A percentile compares a stretch with the other conserved stretches of the same genome.
Evolutionary conservation across 2,888 invertebrate genomes (phyloP).

Genomic region (Acanthacorydalis orientalis): DNA sequence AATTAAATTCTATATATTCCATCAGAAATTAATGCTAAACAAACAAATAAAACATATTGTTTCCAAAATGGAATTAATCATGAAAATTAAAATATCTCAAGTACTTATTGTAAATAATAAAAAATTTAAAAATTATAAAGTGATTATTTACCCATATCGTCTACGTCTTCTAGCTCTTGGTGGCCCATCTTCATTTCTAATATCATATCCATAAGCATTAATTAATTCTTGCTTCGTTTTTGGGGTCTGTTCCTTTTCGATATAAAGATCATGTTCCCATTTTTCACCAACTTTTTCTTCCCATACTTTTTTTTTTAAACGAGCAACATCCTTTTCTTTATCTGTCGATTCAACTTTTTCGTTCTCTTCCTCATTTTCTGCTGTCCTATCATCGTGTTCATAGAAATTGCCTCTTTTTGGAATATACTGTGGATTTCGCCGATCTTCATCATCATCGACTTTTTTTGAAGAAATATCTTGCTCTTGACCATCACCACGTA

Average conservation of each 20-base stretch:
- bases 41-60: no score
- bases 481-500: slow-evolving; percentile 58
- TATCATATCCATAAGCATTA: slow-evolving; percentile 83
- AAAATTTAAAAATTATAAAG: slow-evolving; percentile 4
- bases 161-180: slow-evolving; percentile 73
- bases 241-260: slow-evolving; percentile 66
- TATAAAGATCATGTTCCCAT: slow-evolving; percentile 49
- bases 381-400: slow-evolving; percentile 85
- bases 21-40: no score
- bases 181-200: slow-evolving; percentile 80
- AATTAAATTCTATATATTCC: no score
- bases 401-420: slow-evolving; percentile 93
- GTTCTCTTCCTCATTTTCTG: slow-evolving; percentile 29
- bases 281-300: slow-evolving; percentile 26
- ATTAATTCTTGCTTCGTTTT: slow-evolving; percentile 75
- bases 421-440: slow-evolving; percentile 93
- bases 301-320: slow-evolving; percentile 25
- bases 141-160: slow-evolving; percentile 55
- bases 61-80: no score
- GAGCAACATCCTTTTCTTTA: slow-evolving; percentile 15
- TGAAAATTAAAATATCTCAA: not conserved
- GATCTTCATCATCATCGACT: slow-evolving; percentile 85
- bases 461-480: slow-evolving; percentile 33
- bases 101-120: not conserved
- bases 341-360: slow-evolving; percentile 19